Evolutionary conservation across 2,113 vertebrate species (phyloP).

Genomic region (Opisthocomus hoazin): DNA sequence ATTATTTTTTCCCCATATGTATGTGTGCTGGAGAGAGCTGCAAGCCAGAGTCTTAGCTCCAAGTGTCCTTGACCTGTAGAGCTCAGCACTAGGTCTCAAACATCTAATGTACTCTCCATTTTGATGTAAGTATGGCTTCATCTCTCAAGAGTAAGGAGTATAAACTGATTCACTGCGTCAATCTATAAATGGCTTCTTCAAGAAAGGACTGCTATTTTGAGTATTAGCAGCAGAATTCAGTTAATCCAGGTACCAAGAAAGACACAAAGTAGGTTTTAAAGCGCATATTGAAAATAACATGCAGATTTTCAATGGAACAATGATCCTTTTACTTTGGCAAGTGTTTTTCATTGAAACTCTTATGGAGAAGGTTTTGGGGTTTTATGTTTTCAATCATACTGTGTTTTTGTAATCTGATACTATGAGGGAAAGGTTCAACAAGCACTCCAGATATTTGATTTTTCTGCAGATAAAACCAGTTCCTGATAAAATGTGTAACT

Average conservation of each 20-base stretch:
- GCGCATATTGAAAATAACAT: background rate
- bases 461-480: background rate
- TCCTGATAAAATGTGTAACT: background rate
- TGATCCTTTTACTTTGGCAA: background rate
- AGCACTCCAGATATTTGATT: background rate
- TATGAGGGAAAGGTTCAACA: background rate
- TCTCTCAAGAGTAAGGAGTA: background rate
- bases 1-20: background rate
- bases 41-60: background rate
- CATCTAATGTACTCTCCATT: background rate
- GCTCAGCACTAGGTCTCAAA: background rate
- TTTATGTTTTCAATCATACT: background rate
- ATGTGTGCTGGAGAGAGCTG: background rate
- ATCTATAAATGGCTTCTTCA: background rate
- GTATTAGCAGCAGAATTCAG: background rate
- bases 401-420: background rate
- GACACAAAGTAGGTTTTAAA: background rate
- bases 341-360: background rate
- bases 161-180: background rate
- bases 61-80: background rate
- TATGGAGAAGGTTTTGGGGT: accelerated
- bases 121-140: background rate
- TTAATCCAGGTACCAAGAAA: background rate
- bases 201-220: background rate
- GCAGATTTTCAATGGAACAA: background rate